Base-by-base conservation (phyloP, 2,113 vertebrate genomes). In the Aegithalos caudatus region DNA sequence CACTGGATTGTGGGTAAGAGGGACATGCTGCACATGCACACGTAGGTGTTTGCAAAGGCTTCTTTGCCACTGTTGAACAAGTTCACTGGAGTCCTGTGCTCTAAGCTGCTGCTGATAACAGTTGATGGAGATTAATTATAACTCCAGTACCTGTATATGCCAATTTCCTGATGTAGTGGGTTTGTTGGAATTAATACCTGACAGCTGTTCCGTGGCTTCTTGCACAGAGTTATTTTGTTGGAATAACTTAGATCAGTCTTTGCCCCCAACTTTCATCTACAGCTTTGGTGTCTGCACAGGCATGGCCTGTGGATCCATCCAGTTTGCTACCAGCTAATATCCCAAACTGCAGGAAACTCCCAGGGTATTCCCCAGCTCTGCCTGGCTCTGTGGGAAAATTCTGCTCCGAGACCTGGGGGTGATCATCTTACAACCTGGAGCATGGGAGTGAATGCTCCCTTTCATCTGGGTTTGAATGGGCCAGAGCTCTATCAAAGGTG, bases 371-470 rank as follows among this genome's bases (percentile, higher is more conserved):
- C 78, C 69, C n/a, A 50, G 58, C 35, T 48, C 64, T 37, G 88
- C 64, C 24, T 35, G 35, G 12, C 53, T 87, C 40, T 62, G 81
- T 87, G 95, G 80, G 92, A 93, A 94, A 94, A 82, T 73, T 78
- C 64, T 84, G 71, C 62, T 42, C n/a, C 0, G 15, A 90, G 92
- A 73, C 78, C 58, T 60, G 38, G 19, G 17, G 19, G 53, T 8
- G 61, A 95, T 94, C 90, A 40, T 87, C 83, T 95, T 94, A 79
- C 61, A 5, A 42, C 64, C 69, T 37, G 71, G 85, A 81, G 90
- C 92, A 73, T 42, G 93, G 80, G 72, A 77, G 50, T 45, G 84
- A 79, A 76, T 70, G 3, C 38, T 81, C 33, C 10, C 85, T 90
- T 81, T 94, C 69, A 50, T 94, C 61, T 73, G 53, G 58, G 24